These are phyloP conservation scores for Drosophila putrida DNA, from an alignment of 2,888 invertebrate genomes.

Conservation along the genomic window DNA sequence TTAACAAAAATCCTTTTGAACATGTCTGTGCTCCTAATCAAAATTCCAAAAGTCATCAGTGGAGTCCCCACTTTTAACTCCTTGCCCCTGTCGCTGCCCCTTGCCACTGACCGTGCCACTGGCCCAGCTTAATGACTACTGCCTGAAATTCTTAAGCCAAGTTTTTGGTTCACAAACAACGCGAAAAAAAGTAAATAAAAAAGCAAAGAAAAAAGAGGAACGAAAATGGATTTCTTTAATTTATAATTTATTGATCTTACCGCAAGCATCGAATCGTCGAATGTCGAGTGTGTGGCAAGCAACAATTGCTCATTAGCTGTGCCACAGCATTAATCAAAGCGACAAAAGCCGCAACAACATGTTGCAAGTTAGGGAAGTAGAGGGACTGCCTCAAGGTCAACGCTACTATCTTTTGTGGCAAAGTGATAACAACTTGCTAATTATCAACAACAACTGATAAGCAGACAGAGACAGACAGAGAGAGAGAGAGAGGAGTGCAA, in stretches of 20 bases:
- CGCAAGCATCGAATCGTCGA: conserved; percentile 55
- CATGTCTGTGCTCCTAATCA: conserved; percentile 81
- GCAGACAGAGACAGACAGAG: background rate
- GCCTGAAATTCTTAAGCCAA: conserved; percentile 75
- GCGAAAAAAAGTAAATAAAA: conserved; percentile 18
- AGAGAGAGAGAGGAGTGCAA: conserved; percentile 4
- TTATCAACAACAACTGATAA: conserved; percentile 73
- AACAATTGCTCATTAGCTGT: conserved; percentile 78
- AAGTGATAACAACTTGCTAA: conserved; percentile 60
- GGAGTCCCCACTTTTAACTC: conserved; percentile 49
- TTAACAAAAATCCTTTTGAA: conserved; percentile 81
- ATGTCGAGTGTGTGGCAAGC: conserved; percentile 15
- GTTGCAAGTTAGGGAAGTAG: conserved; percentile 8
- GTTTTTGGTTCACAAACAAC: conserved; percentile 62
- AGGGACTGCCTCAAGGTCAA: conserved; percentile 50
- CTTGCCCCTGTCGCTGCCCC: conserved; percentile 10
- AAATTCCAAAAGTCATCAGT: conserved; percentile 81
- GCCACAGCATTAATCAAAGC: conserved; percentile 70
- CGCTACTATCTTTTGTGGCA: background rate
- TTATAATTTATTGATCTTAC: conserved; percentile 81
- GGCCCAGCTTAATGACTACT: conserved; percentile 70
- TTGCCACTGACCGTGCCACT: background rate
- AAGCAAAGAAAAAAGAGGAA: conserved; percentile 6
- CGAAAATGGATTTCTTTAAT: conserved; percentile 80
- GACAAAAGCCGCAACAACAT: conserved; percentile 24